phyloP scores from a whole-genome alignment of 2,888 invertebrate genomes.

The Mimas tiliae region DNA sequence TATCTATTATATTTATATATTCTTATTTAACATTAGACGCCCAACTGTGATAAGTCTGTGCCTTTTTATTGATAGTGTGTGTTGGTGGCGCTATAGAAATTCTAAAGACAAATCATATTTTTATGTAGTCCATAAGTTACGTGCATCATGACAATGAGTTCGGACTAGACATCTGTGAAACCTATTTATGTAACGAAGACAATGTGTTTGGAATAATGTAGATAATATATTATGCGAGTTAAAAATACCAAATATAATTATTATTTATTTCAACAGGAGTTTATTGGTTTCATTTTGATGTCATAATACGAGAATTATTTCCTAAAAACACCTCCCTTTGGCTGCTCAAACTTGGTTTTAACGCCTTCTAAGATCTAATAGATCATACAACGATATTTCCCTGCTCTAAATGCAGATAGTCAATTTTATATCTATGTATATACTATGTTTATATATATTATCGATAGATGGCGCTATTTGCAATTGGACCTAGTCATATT shows the following conservation, averaged over 20 bases:
- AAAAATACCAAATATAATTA: slow-evolving; percentile 28
- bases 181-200: slow-evolving; percentile 25
- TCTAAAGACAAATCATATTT: slow-evolving; percentile 46
- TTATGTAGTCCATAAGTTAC: slow-evolving; percentile 52
- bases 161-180: not conserved
- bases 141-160: slow-evolving; percentile 21
- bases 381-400: not conserved
- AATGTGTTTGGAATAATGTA: slow-evolving; percentile 17
- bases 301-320: too few relatives aligned
- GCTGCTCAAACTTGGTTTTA: not conserved
- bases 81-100: slow-evolving; percentile 72
- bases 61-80: slow-evolving; percentile 67
- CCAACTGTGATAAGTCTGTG: slow-evolving; percentile 83
- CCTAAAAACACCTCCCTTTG: too few relatives aligned
- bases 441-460: too few relatives aligned
- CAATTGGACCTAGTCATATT: not conserved
- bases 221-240: slow-evolving; percentile 21
- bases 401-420: too few relatives aligned
- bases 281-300: slow-evolving; percentile 12
- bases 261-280: slow-evolving; percentile 19
- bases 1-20: slow-evolving; percentile 42
- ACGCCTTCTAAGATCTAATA: not conserved
- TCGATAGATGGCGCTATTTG: not conserved
- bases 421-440: too few relatives aligned
- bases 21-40: slow-evolving; percentile 64